These are phyloP conservation scores for Microcebus lehilahytsara DNA, from an alignment of 2,113 vertebrate species.

Conservation along the genomic window DNA sequence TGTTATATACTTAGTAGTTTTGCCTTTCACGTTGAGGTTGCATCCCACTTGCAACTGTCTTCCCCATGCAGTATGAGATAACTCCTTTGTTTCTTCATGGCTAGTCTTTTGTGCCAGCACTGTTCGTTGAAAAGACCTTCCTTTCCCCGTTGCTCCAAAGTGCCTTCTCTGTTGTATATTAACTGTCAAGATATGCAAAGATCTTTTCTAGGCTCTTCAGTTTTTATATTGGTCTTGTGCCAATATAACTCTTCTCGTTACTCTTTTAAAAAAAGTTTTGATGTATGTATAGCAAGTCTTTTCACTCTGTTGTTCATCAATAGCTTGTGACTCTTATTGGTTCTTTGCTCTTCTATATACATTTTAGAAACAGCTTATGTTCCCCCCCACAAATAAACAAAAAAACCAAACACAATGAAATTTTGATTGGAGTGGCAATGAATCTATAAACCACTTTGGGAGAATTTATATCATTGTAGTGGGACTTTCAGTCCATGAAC, in stretches of 20 bases:
- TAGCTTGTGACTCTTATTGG: slow-evolving; percentile 2
- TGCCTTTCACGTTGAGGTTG: background rate
- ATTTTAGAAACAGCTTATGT: slow-evolving; percentile 25
- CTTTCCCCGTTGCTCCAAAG: background rate
- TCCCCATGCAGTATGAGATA: background rate
- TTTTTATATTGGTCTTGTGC: background rate
- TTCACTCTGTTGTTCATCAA: background rate
- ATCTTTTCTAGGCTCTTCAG: background rate
- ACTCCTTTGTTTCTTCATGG: background rate
- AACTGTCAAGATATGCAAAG: background rate
- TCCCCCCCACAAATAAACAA: background rate
- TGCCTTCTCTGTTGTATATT: background rate
- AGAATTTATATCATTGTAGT: background rate
- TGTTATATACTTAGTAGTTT: background rate
- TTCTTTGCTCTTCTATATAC: background rate
- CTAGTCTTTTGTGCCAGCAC: background rate
- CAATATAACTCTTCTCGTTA: background rate
- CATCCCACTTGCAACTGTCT: background rate
- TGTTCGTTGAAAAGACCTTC: background rate
- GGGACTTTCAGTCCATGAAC: background rate
- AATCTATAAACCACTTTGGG: background rate
- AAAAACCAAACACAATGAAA: background rate
- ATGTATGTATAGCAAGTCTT: background rate
- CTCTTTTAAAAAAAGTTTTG: background rate
- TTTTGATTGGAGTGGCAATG: slow-evolving; percentile 7